Base-by-base conservation (phyloP, 1,140 invertebrate species). In the Drosophila kepulauana region DNA sequence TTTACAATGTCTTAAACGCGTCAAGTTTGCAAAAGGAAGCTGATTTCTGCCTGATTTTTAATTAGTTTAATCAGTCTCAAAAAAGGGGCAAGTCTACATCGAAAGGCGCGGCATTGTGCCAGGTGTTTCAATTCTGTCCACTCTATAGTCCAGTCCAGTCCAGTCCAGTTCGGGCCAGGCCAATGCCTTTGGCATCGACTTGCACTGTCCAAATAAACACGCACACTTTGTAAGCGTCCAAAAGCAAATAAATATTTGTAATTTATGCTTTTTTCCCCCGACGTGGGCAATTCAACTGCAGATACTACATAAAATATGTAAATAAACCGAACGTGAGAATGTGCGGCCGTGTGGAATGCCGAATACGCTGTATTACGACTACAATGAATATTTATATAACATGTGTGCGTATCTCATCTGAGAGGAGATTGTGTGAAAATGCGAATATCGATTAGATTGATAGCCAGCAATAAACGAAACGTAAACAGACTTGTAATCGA, bases 231-330 rank as follows among this genome's bases (percentile, higher is more conserved):
- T 87, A 87, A 89, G 80, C 78, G 84, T 63, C 79, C 68, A 75
- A 82, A 79, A 82, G 72, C 69, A 88, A 87, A 87, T 87, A 87
- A 84, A 88, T 87, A 87, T 87, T 87, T 84, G 73, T 84, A 87
- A 87, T 88, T 87, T 87, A 87, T 86, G 75, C 77, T 78, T 85
- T 81, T 85, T 63, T 65, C 10, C 28, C 59, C 63, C 59, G 81
- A 78, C 76, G 84, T 88, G 84, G 77, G 84, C 85, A 80, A 72
- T 66, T 66, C 80, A 79, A 70, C 33, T 43, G 35, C 52, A 56
- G 33, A 56, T 56, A 56, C 33, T 38, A 56, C 33, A 56, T 28
- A 38, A 56, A 56, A 38, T 58, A 61, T 73, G 70, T 72, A 87
- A 87, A 88, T 84, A 82, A 78, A 65, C 28, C 7, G n/a, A 33